phyloP scores from a whole-genome alignment of 2,113 vertebrate genomes.

The Otis tarda region DNA sequence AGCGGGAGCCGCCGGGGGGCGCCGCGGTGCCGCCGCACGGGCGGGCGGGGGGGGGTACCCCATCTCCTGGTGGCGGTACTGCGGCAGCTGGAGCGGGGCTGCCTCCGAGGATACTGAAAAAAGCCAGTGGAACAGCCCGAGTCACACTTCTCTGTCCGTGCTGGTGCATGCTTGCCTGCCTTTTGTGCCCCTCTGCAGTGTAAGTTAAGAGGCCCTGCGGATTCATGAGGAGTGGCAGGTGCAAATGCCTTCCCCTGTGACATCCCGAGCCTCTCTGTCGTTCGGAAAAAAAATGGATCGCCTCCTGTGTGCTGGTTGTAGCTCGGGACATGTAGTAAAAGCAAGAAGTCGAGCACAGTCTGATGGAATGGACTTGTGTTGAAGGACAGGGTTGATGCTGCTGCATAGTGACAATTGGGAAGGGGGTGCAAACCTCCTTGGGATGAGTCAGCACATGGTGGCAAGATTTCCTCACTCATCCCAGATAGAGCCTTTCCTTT shows the following conservation, averaged over 20 bases:
- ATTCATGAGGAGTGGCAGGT: not conserved
- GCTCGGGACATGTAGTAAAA: not conserved
- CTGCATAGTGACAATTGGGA: not conserved
- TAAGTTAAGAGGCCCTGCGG: not conserved
- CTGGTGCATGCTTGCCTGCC: not conserved
- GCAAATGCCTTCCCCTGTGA: not conserved
- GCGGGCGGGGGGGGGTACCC: too few species aligned
- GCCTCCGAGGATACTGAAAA: fast-evolving
- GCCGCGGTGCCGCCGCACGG: too few species aligned
- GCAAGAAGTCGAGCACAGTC: not conserved
- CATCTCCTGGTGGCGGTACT: not conserved
- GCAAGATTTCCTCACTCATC: not conserved
- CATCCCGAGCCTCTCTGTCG: not conserved
- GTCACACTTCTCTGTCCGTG: fast-evolving
- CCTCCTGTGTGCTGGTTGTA: not conserved
- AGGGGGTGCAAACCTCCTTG: not conserved
- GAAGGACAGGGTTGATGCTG: not conserved
- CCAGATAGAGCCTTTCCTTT: not conserved
- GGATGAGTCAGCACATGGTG: not conserved
- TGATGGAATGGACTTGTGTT: not conserved
- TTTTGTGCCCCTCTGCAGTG: not conserved
- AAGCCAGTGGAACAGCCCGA: fast-evolving
- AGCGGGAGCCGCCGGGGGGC: too few species aligned
- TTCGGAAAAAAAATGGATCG: not conserved
- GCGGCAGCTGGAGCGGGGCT: not conserved